Percentiles rank a stretch among this genome's conserved stretches.
phyloP scores from a whole-genome alignment of 2,888 invertebrate genomes.

The Melolontha melolontha region DNA sequence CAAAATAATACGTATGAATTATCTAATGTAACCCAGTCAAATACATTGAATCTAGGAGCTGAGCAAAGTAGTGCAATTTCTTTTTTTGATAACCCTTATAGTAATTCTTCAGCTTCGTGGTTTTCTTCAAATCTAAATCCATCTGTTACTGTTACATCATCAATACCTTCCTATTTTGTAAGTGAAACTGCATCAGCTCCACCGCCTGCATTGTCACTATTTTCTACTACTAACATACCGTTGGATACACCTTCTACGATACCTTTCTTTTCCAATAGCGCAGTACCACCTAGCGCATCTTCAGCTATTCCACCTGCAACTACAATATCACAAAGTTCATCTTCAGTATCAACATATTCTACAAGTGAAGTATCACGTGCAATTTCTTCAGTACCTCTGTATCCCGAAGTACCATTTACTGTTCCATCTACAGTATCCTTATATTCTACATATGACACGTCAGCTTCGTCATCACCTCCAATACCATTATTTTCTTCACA shows the following conservation, averaged over 20 bases:
- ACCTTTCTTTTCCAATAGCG: not conserved
- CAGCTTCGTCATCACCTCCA: not conserved
- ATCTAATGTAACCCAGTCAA: conserved; percentile 8
- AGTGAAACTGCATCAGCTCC: not conserved
- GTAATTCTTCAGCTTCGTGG: too few relatives aligned
- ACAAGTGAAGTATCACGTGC: not conserved
- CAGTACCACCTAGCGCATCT: not conserved
- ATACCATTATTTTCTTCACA: too few relatives aligned
- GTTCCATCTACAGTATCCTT: conserved; percentile 55
- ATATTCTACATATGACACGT: conserved; percentile 46
- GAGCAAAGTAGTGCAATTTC: too few relatives aligned
- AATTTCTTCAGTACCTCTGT: too few relatives aligned
- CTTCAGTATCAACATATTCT: conserved; percentile 8
- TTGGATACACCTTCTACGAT: not conserved
- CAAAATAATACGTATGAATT: conserved; percentile 4
- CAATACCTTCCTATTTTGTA: conserved; percentile 5
- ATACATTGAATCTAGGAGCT: not conserved
- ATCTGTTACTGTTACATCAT: not conserved
- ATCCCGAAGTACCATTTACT: not conserved
- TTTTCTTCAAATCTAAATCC: too few relatives aligned
- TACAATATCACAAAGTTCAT: not conserved
- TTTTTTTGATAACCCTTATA: too few relatives aligned
- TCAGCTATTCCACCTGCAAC: too few relatives aligned
- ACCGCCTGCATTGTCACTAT: not conserved
- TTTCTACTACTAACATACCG: not conserved